These are phyloP conservation scores for Hesperophylax magnus DNA, from an alignment of 1,140 invertebrate species.

Conservation along the genomic window DNA sequence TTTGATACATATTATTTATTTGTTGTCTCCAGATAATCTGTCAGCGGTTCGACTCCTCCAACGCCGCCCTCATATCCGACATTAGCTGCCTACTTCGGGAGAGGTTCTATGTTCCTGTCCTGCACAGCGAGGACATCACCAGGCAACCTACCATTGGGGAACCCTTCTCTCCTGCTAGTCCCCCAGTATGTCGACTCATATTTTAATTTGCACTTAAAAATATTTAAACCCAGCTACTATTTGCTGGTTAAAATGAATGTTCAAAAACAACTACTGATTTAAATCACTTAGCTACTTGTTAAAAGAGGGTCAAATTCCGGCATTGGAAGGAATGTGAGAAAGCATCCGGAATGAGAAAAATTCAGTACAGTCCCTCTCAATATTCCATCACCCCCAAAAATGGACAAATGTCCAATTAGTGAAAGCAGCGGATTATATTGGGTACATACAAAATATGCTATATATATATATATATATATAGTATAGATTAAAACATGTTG, in stretches of 20 bases:
- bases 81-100: slow-evolving; percentile 78
- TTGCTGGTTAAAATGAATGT: neutral
- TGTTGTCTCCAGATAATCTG: slow-evolving; percentile 75
- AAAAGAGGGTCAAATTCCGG: neutral
- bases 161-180: slow-evolving; percentile 78
- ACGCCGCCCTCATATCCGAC: slow-evolving; percentile 66
- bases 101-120: slow-evolving; percentile 87
- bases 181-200: slow-evolving; percentile 71
- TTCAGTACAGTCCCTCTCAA: too few relatives aligned
- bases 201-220: slow-evolving; percentile 2
- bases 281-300: too few relatives aligned
- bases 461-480: too few relatives aligned
- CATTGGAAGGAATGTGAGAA: too few relatives aligned
- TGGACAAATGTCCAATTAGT: too few relatives aligned
- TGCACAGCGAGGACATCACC: slow-evolving; percentile 81
- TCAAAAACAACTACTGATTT: neutral
- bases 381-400: too few relatives aligned
- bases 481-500: too few relatives aligned
- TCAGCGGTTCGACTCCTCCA: slow-evolving; percentile 68
- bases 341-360: too few relatives aligned
- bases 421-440: too few relatives aligned
- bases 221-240: slow-evolving; percentile 32
- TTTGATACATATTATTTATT: too few relatives aligned
- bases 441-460: too few relatives aligned
- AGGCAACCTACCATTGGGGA: slow-evolving; percentile 80